Conservation (phyloP, 2,888 invertebrate species). For the Coenonympha glycerion region DNA sequence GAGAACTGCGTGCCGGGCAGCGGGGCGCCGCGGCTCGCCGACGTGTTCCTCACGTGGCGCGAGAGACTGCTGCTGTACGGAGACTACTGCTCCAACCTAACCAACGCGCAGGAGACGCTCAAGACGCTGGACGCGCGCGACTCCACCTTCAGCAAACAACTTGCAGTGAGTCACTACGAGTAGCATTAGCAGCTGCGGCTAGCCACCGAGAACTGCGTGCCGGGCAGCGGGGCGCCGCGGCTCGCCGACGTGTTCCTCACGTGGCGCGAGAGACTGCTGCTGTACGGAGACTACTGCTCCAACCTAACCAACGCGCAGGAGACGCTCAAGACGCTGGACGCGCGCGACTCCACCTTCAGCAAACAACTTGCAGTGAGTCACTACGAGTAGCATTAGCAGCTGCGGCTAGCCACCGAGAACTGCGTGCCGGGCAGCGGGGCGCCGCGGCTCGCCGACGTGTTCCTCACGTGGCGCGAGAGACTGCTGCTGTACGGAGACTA, state of each 20-base stretch:
- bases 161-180: constrained; percentile 42
- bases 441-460: constrained; percentile 84
- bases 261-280: constrained; percentile 91
- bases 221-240: constrained; percentile 62
- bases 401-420: constrained; percentile 82
- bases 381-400: no score
- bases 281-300: constrained; percentile 97
- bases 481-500: constrained; percentile 96
- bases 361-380: constrained; percentile 68
- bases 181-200: constrained; percentile 88
- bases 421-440: constrained; percentile 70
- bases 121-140: constrained; percentile 84
- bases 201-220: constrained; percentile 79
- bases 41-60: constrained; percentile 93
- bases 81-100: constrained; percentile 95
- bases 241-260: constrained; percentile 91
- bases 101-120: constrained; percentile 89
- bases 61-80: constrained; percentile 95
- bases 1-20: constrained; percentile 74
- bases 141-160: constrained; percentile 78
- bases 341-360: constrained; percentile 79
- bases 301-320: constrained; percentile 93
- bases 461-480: constrained; percentile 91
- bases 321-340: constrained; percentile 84
- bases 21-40: constrained; percentile 77